Evolutionary conservation across 2,113 vertebrate genomes (phyloP).

Genomic region (Forbesichthys papilliferus): DNA sequence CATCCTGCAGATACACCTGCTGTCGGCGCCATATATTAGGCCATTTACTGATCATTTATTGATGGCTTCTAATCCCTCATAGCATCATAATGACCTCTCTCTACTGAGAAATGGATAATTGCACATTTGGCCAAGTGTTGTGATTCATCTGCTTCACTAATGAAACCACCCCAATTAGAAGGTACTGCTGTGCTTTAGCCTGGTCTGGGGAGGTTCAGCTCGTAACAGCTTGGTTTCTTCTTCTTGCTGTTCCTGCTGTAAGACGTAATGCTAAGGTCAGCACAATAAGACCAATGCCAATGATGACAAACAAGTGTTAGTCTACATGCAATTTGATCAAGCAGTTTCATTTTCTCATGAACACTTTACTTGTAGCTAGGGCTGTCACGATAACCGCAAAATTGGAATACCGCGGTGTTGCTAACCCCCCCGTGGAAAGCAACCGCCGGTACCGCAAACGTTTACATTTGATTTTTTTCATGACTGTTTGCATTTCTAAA

Average conservation of each 20-base stretch:
- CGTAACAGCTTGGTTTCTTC: background rate
- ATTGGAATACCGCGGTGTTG: too few relatives aligned
- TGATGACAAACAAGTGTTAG: background rate
- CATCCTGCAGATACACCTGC: conserved; percentile 37
- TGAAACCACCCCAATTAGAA: conserved; percentile 45
- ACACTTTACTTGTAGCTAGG: too few relatives aligned
- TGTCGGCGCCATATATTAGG: conserved; percentile 20
- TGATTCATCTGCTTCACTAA: conserved; percentile 61
- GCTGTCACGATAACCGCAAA: too few relatives aligned
- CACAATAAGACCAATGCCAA: background rate
- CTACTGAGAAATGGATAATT: conserved; percentile 56
- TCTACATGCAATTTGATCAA: conserved; percentile 2
- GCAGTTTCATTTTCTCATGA: background rate
- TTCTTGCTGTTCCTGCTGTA: background rate
- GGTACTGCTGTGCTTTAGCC: conserved; percentile 19
- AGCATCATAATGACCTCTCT: conserved; percentile 64
- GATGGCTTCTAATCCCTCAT: conserved; percentile 57
- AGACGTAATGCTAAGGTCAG: conserved; percentile 1
- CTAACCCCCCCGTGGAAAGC: too few relatives aligned
- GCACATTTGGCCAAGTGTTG: conserved; percentile 55
- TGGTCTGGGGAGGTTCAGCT: conserved; percentile 1
- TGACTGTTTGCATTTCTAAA: too few relatives aligned
- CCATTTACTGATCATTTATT: conserved; percentile 67
- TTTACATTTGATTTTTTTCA: too few relatives aligned
- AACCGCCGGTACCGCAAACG: too few relatives aligned